Percentiles rank a stretch among this genome's conserved stretches.
These are phyloP conservation scores for Megamerina dolium DNA, from an alignment of 2,888 invertebrate species.

Conservation along the genomic window DNA sequence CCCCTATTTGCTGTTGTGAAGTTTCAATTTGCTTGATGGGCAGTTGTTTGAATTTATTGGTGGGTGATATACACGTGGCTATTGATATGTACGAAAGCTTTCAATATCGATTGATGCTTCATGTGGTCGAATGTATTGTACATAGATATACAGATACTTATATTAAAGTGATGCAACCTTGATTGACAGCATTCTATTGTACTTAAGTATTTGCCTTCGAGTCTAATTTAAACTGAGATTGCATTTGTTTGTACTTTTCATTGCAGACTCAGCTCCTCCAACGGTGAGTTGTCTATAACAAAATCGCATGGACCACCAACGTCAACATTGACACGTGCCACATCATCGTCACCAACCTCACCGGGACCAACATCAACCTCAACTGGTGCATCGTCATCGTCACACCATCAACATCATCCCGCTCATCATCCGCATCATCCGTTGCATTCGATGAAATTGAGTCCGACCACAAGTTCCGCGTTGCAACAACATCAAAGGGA, in stretches of 20 bases:
- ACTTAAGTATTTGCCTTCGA: too few relatives aligned
- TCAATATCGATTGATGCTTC: too few relatives aligned
- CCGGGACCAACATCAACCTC: slow-evolving; percentile 33
- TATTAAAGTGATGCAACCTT: too few relatives aligned
- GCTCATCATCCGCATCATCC: slow-evolving; percentile 40
- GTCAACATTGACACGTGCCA: slow-evolving; percentile 35
- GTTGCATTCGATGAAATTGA: slow-evolving; percentile 56
- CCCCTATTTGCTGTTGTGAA: too few relatives aligned
- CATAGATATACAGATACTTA: too few relatives aligned
- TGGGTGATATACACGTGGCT: too few relatives aligned
- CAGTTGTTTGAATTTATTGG: too few relatives aligned
- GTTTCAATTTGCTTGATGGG: too few relatives aligned
- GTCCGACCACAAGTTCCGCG: slow-evolving; percentile 62
- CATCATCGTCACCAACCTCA: slow-evolving; percentile 33
- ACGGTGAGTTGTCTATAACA: slow-evolving; percentile 78
- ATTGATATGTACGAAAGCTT: too few relatives aligned
- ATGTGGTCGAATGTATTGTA: too few relatives aligned
- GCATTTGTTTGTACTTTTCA: slow-evolving; percentile 2
- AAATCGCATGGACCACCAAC: slow-evolving; percentile 61
- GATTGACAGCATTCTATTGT: too few relatives aligned
- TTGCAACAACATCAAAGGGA: slow-evolving; percentile 58
- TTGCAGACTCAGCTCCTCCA: slow-evolving; percentile 64
- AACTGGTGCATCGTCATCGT: slow-evolving; percentile 10
- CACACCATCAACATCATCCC: slow-evolving; percentile 19
- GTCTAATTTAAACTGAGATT: too few relatives aligned